Conservation (phyloP, 2,113 vertebrate genomes). For the Xiphophorus hellerii region DNA sequence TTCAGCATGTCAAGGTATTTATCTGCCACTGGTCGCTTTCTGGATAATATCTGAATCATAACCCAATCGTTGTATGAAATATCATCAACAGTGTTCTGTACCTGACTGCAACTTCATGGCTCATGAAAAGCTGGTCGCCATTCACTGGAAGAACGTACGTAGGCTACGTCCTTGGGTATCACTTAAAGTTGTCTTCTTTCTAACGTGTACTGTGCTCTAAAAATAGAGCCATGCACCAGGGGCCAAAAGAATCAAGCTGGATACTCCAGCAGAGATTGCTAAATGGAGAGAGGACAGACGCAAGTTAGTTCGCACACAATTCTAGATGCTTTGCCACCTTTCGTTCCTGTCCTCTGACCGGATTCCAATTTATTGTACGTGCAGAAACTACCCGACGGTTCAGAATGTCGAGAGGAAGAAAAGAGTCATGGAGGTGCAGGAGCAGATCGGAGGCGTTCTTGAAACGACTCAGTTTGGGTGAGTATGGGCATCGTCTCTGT, state of each 20-base stretch:
- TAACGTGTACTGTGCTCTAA: neutral
- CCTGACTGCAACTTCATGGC: slow-evolving; percentile 89
- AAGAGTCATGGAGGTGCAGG: slow-evolving; percentile 78
- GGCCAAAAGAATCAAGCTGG: slow-evolving; percentile 90
- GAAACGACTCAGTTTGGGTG: slow-evolving; percentile 93
- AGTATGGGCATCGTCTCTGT: neutral
- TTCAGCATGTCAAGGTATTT: slow-evolving; percentile 90
- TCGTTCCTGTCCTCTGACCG: neutral
- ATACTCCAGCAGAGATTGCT: slow-evolving; percentile 91
- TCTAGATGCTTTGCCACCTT: neutral
- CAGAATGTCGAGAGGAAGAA: slow-evolving; percentile 88
- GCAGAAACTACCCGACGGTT: slow-evolving; percentile 91
- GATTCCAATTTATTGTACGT: slow-evolving; percentile 13
- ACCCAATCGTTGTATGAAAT: neutral
- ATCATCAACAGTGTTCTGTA: slow-evolving; percentile 84
- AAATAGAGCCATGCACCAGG: slow-evolving; percentile 90
- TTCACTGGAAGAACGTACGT: slow-evolving; percentile 96
- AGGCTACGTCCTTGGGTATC: neutral
- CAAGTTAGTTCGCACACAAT: slow-evolving; percentile 79
- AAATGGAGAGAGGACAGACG: slow-evolving; percentile 95
- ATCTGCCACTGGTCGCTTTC: neutral
- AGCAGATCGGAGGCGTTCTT: slow-evolving; percentile 88
- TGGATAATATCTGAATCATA: neutral
- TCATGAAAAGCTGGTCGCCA: slow-evolving; percentile 92
- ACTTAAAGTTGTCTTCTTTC: neutral